phyloP scores from a whole-genome alignment of 2,888 invertebrate species.

The Mactromeris polynyma region DNA sequence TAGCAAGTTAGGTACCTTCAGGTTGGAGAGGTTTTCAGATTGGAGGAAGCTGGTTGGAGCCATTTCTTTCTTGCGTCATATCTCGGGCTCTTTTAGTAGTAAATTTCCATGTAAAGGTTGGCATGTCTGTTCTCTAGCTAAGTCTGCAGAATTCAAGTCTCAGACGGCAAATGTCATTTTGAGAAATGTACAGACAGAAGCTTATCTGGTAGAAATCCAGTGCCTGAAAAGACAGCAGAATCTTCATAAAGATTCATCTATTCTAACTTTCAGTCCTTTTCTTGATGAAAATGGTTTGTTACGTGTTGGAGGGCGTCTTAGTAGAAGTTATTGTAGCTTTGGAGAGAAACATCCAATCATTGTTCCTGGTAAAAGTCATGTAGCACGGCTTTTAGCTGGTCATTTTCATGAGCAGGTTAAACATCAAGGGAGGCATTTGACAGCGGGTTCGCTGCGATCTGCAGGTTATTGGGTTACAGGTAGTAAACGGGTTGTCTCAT shows the following conservation, averaged over 20 bases:
- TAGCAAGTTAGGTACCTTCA: conserved; percentile 10
- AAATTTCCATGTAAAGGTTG: conserved; percentile 17
- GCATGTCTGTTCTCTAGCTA: conserved; percentile 4
- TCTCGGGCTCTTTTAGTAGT: conserved; percentile 9
- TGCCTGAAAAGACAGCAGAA: not conserved
- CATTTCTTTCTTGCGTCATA: conserved; percentile 19
- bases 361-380: too few species aligned
- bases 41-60: conserved; percentile 23
- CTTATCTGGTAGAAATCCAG: not conserved
- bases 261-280: conserved; percentile 36
- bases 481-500: too few species aligned
- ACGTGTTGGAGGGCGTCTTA: conserved; percentile 51
- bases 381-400: too few species aligned
- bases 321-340: not conserved
- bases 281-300: conserved; percentile 43
- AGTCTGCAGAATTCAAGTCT: not conserved
- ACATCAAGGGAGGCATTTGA: too few species aligned
- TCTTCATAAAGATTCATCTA: conserved; percentile 33
- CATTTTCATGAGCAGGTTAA: too few species aligned
- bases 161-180: not conserved
- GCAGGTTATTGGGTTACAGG: too few species aligned
- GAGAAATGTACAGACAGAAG: not conserved
- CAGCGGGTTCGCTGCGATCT: too few species aligned
- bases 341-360: conserved; percentile 42
- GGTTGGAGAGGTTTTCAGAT: conserved; percentile 51